Evolutionary conservation across 2,888 invertebrate species (phyloP).

Genomic region (Caenorhabditis sp.): DNA sequence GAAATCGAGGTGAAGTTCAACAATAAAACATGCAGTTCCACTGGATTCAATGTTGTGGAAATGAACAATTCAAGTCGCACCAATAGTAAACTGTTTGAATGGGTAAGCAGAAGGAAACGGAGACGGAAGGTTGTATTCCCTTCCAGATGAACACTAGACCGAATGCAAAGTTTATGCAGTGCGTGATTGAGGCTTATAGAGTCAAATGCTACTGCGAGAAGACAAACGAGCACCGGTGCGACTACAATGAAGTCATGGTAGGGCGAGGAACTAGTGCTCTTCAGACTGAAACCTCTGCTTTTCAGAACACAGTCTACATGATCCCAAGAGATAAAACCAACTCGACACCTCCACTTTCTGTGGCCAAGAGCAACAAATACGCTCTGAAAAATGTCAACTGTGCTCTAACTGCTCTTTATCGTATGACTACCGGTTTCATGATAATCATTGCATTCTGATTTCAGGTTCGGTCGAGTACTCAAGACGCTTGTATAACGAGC

Average conservation of each 20-base stretch:
- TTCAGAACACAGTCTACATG: slow-evolving; percentile 20
- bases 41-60: not conserved
- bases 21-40: not conserved
- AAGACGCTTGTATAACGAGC: too few species aligned
- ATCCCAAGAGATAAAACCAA: not conserved
- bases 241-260: slow-evolving; percentile 3
- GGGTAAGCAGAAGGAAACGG: not conserved
- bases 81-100: not conserved
- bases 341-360: not conserved
- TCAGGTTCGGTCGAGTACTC: too few species aligned
- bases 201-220: not conserved
- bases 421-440: not conserved
- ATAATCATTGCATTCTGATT: too few species aligned
- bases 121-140: not conserved
- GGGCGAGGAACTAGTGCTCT: not conserved
- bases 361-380: not conserved
- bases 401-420: not conserved
- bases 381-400: not conserved
- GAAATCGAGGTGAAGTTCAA: not conserved
- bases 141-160: not conserved
- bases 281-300: not conserved
- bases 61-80: not conserved
- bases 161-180: not conserved
- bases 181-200: not conserved
- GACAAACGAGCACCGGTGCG: not conserved